Evolutionary conservation across 2,113 vertebrate genomes (phyloP), one percentile per base, ranked within the genome.

Genomic region (Bubo blakistoni): DNA sequence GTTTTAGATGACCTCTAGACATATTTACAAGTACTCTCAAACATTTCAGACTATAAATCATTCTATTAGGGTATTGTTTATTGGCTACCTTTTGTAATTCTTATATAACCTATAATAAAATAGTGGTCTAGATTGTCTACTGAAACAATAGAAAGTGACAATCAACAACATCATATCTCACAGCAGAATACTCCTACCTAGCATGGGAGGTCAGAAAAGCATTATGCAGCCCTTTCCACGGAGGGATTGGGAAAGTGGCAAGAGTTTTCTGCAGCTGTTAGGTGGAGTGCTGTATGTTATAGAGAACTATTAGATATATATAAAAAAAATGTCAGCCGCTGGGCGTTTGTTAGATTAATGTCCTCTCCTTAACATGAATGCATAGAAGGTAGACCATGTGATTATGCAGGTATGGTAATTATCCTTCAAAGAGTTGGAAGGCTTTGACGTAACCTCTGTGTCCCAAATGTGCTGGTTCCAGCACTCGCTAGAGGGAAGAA

Each of bases 381-480:
- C 59, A 92, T 86, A 78, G 91, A 96, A 85, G 81, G 62, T 30
- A 97, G 95, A 80, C 87, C 92, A 94, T 90, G 92, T 95, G 95
- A 92, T 96, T 96, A 92, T 90, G 93, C 94, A 96, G 95, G 92
- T 96, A 96, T 96, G 91, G 95, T 95, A 96, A 97, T 97, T 97
- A 96, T 88, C 74, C 79, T 97, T 97, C 97, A 97, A 97, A 94
- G 95, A 74, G 93, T 71, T 96, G 91, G 87, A 96, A 96, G 67
- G 76, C 87, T 97, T 97, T 95, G 97, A 96, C 93, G 34, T 95
- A 96, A 97, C 95, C 95, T 72, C 86, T 94, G 90, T 90, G 94
- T 96, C 94, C 81, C 81, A 95, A 90, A 77, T 92, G 55, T 86
- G 84, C 76, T 88, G 63, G 71, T 92, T 96, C 91, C 89, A 94